Conservation (phyloP, 2,888 invertebrate species). For the Hermaeophaga mercurialis region DNA sequence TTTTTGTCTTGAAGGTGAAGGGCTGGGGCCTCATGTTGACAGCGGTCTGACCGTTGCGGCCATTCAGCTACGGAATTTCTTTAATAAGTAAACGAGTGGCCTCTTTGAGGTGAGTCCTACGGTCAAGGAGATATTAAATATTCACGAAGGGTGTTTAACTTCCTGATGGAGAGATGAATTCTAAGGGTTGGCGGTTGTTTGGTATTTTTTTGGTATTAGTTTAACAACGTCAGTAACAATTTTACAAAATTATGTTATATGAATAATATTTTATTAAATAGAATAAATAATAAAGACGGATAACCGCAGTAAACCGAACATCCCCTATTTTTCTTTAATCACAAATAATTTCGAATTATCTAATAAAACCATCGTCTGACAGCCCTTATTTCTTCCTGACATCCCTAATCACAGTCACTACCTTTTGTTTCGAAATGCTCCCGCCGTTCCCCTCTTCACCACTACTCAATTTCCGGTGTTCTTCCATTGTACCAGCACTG, state of each 20-base stretch:
- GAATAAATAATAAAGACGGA: too few relatives aligned
- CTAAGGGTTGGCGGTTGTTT: too few relatives aligned
- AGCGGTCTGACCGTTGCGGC: slow-evolving; percentile 40
- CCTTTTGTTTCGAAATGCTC: slow-evolving; percentile 23
- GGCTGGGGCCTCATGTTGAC: slow-evolving; percentile 36
- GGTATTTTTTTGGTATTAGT: too few relatives aligned
- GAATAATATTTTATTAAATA: too few relatives aligned
- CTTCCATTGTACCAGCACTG: slow-evolving; percentile 51
- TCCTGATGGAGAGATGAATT: too few relatives aligned
- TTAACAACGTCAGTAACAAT: too few relatives aligned
- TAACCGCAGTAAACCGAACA: too few relatives aligned
- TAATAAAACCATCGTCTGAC: background rate
- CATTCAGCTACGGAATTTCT: slow-evolving; percentile 26
- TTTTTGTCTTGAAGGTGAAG: slow-evolving; percentile 35
- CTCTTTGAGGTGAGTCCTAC: slow-evolving; percentile 23
- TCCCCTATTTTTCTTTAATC: too few relatives aligned
- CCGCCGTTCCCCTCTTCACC: background rate
- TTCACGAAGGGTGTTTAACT: slow-evolving; percentile 21
- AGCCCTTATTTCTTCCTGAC: slow-evolving; percentile 12
- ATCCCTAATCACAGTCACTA: slow-evolving; percentile 21
- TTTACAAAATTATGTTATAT: too few relatives aligned
- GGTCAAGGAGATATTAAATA: slow-evolving; percentile 26
- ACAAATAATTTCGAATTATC: slow-evolving; percentile 2
- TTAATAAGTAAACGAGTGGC: slow-evolving; percentile 30
- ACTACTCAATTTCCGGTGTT: slow-evolving; percentile 38